These are phyloP conservation scores for Okapia johnstoni DNA, from an alignment of 2,113 vertebrate genomes.

Conservation along the genomic window DNA sequence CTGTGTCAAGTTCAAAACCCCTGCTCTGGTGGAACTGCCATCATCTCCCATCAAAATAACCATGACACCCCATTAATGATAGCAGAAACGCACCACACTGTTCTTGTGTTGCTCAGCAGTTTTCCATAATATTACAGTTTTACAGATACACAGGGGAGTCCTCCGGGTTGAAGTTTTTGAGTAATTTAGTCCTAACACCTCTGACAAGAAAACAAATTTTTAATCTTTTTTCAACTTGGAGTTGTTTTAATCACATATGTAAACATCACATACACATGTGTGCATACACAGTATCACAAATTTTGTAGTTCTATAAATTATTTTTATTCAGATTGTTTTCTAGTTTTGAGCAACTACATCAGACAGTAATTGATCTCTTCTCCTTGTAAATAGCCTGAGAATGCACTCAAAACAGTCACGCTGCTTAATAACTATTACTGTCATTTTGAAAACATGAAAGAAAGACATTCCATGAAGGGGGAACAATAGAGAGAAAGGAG, in stretches of 20 bases:
- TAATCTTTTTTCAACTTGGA: neutral
- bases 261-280: neutral
- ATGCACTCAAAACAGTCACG: neutral
- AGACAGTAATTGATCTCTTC: neutral
- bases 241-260: neutral
- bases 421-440: neutral
- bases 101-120: neutral
- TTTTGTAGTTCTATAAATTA: neutral
- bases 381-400: neutral
- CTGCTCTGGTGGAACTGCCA: neutral
- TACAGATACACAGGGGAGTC: neutral
- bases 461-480: neutral
- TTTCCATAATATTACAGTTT: neutral
- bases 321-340: neutral
- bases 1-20: neutral
- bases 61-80: neutral
- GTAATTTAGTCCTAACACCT: neutral
- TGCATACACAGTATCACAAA: neutral
- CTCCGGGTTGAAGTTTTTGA: neutral
- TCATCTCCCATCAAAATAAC: neutral
- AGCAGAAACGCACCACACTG: neutral
- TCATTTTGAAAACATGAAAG: neutral
- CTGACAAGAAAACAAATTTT: neutral
- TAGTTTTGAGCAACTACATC: neutral
- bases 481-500: neutral